Base-by-base conservation (phyloP, 2,888 invertebrate genomes). In the Itoplectis maculator region DNA sequence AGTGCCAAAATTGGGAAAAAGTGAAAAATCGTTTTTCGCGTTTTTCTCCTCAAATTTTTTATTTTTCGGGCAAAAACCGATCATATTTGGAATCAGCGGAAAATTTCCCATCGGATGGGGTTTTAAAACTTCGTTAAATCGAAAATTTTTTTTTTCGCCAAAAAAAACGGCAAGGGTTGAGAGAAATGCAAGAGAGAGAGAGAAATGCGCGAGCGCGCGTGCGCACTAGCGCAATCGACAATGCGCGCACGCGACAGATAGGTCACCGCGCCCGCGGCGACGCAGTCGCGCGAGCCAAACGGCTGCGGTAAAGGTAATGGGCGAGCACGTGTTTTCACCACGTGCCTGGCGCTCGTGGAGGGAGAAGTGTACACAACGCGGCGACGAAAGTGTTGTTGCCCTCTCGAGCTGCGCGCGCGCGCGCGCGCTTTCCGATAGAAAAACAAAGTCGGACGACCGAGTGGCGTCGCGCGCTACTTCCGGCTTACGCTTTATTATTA, bases 321-420 rank as follows among this genome's bases (percentile, higher is more conserved):
- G 68, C 59, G 79, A 74, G 75, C 86, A 86, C 86, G 86, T 86
- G 86, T 70, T 84, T 45, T 69, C 23, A 59, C 72, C 83, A 85
- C 86, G 85, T 86, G 86, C 69, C 66, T 75, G 54, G 20, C 47
- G 3, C 37, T 56, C 42, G 56, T 11, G 56, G n/a, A 69, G 18
- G 69, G 45, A 69, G 35, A 61, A 69, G 23, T 70, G n/a, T 18
- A 29, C 56, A 56, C 42, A 47, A 23, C 15, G 35, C 15, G 70
- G 9, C 47, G 68, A 70, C 54, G 69, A 70, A 70, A 70, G 69
- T 70, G 54, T 70, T 66, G 54, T 56, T 40, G 69, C 40, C n/a
- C 69, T 56, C 69, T 56, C 45, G 23, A 42, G 11, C n/a, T n/a
- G n/a, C n/a, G n/a, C 18, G 20, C 51, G 23, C 45, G 35, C 35